These are phyloP conservation scores for Phaenicophaeus curvirostris DNA, from an alignment of 2,797 vertebrate species.

Conservation along the genomic window DNA sequence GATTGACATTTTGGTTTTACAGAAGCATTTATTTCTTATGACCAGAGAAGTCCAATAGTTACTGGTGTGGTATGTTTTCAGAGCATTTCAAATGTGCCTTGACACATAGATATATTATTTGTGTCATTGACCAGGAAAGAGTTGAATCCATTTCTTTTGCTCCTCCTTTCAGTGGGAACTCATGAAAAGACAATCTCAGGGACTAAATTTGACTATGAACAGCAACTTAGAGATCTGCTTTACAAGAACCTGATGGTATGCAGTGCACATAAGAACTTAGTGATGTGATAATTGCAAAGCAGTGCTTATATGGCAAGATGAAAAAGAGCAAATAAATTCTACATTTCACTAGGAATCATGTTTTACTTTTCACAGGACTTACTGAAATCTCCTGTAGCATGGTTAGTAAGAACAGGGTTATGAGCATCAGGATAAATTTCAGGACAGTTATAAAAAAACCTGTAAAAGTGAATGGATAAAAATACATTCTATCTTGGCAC, in stretches of 20 bases:
- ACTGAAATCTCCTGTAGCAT: constrained; percentile 59
- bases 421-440: constrained; percentile 52
- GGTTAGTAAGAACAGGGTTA: constrained; percentile 50
- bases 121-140: constrained; percentile 13
- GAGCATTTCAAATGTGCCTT: constrained; percentile 51
- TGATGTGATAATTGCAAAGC: constrained; percentile 67
- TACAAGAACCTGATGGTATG: constrained; percentile 25
- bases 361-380: constrained; percentile 68
- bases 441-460: constrained; percentile 63
- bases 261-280: constrained; percentile 62
- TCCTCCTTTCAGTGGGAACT: constrained; percentile 54
- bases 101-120: not conserved
- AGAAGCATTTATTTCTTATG: constrained; percentile 59
- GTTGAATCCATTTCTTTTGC: not conserved
- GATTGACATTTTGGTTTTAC: constrained; percentile 75
- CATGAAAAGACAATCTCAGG: constrained; percentile 5
- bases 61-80: constrained; percentile 44
- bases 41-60: constrained; percentile 56
- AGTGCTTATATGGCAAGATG: constrained; percentile 42
- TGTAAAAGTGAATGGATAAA: constrained; percentile 70
- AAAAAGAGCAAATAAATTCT: constrained; percentile 38
- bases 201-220: constrained; percentile 41
- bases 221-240: constrained; percentile 64
- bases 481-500: constrained; percentile 72
- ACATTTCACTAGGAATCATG: not conserved